Evolutionary conservation across 2,888 invertebrate genomes (phyloP), one percentile per base, ranked within the genome.

Genomic region (Ornithoptera alexandrae): DNA sequence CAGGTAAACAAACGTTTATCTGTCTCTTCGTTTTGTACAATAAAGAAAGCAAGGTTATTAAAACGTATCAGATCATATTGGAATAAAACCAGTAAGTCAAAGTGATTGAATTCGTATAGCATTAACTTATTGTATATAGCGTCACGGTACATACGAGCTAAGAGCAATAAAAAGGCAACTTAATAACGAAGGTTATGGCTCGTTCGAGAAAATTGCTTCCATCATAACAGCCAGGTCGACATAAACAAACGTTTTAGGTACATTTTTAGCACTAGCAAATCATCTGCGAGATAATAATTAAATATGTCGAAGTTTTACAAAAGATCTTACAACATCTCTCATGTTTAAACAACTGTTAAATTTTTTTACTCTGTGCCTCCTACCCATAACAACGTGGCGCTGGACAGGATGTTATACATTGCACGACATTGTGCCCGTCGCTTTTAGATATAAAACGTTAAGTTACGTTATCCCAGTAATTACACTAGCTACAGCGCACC

Each of bases 151-250:
- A 60, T 62, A 73, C 73, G 70, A 73, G 73, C 74, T 74, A 75
- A 72, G 72, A 75, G 75, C 74, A 78, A 79, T 79, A 80, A 80
- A 79, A 78, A 72, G 74, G 75, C 75, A 75, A 76, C 76, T 76
- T 75, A 77, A 78, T 78, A 79, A 78, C 78, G 78, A 79, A 79
- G 72, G 76, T 79, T 77, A 78, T 76, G 76, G 73, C 76, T 74
- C 74, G 74, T 75, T 75, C 76, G 74, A 73, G 76, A 74, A 79
- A 76, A 80, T 79, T 79, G 79, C 77, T 78, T 79, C 75, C 76
- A 77, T 78, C 76, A 76, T 58, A 58, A 58, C 62, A 75, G 74
- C 69, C 72, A 71, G 72, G 70, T 69, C 73, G 65, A 71, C 70
- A 74, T 72, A 74, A 74, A 74, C 72, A 74, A 62, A 68, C 67